Evolutionary conservation across 2,113 vertebrate genomes (phyloP).

Genomic region (Lophotis ruficrista): DNA sequence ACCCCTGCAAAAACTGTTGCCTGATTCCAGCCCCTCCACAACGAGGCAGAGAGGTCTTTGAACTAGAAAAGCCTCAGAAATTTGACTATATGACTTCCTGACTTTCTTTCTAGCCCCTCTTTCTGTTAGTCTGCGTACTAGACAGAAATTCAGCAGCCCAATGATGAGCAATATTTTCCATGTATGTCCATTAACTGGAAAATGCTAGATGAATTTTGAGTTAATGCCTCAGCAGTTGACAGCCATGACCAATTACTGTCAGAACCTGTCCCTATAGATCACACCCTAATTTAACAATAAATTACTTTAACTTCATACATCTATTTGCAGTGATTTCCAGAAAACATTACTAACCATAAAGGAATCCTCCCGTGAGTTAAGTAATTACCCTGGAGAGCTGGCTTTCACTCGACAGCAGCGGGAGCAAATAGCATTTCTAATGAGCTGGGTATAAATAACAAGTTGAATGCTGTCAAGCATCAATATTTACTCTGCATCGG

Average conservation of each 20-base stretch:
- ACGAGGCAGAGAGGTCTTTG: rapidly evolving
- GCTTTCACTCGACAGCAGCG: constrained; percentile 21
- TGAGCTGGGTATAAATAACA: constrained; percentile 51
- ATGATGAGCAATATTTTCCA: neutral
- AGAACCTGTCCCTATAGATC: constrained; percentile 33
- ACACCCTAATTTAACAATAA: constrained; percentile 34
- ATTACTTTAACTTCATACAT: constrained; percentile 6
- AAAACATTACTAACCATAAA: neutral
- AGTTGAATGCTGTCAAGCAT: constrained; percentile 55
- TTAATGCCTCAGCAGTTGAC: neutral
- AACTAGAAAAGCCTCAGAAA: neutral
- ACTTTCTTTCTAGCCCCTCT: neutral
- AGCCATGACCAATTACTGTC: constrained; percentile 8
- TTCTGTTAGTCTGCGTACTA: neutral
- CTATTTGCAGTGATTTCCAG: neutral
- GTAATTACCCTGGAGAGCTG: constrained; percentile 60
- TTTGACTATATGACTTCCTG: neutral
- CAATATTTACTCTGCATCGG: constrained; percentile 57
- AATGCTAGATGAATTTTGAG: constrained; percentile 12
- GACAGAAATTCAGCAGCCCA: neutral
- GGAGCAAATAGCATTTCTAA: constrained; percentile 59
- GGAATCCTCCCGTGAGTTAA: neutral
- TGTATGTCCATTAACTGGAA: neutral
- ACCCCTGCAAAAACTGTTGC: neutral
- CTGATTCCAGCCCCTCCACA: neutral